Percentiles rank a stretch among this genome's conserved stretches.
phyloP scores from a whole-genome alignment of 1,140 invertebrate species.

The Bombus consobrinus region DNA sequence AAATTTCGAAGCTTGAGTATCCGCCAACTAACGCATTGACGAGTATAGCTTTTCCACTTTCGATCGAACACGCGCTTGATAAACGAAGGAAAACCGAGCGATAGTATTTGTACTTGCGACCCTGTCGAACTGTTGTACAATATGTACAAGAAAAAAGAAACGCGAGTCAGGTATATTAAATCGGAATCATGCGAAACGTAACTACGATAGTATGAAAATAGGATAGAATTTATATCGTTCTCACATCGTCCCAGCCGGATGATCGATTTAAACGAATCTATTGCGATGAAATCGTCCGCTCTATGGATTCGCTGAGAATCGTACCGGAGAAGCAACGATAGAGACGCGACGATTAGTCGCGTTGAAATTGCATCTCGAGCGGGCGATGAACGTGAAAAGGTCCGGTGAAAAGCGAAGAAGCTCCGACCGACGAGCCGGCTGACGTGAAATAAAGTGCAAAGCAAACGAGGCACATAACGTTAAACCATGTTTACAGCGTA shows the following conservation, averaged over 20 bases:
- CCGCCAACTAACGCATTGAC: neutral
- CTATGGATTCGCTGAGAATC: neutral
- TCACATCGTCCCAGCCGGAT: neutral
- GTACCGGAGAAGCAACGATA: neutral
- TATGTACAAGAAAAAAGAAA: neutral
- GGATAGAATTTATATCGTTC: neutral
- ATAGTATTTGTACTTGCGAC: conserved; percentile 5
- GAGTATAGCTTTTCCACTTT: neutral
- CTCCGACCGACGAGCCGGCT: neutral
- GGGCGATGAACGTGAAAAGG: neutral
- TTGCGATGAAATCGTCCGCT: neutral
- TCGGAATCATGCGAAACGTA: neutral
- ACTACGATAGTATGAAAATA: neutral
- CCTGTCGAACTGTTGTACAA: neutral
- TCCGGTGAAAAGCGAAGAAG: neutral
- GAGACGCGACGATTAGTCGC: neutral
- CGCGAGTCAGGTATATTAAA: no score
- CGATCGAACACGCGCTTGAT: neutral
- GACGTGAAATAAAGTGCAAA: neutral
- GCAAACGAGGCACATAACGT: neutral
- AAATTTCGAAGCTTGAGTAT: neutral
- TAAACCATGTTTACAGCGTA: neutral
- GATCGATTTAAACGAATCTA: neutral
- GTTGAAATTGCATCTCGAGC: neutral
- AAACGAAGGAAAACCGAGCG: neutral